These are phyloP conservation scores for Salarias fasciatus DNA, from an alignment of 2,797 vertebrate species.

Conservation along the genomic window DNA sequence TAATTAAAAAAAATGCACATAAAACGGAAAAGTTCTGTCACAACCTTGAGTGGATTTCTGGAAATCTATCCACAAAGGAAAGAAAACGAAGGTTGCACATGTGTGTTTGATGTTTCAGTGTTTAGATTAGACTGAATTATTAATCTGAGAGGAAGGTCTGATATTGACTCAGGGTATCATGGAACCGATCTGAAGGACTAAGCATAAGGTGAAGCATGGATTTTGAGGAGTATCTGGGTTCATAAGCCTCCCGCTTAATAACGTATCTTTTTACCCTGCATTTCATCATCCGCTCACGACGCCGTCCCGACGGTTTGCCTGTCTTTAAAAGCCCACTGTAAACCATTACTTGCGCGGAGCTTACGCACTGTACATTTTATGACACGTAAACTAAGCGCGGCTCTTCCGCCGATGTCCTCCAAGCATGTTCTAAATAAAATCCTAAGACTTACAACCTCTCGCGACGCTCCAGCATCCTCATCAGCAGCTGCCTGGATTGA, in stretches of 20 bases:
- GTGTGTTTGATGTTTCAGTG: not conserved
- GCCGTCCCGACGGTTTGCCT: not conserved
- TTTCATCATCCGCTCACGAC: constrained; percentile 14
- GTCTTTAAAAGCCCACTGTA: constrained; percentile 10
- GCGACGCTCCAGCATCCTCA: constrained; percentile 38
- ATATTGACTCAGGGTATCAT: not conserved
- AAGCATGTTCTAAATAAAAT: constrained; percentile 52
- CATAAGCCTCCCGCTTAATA: constrained; percentile 1
- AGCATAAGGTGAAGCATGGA: not conserved
- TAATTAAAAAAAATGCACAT: not conserved
- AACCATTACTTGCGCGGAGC: constrained; percentile 11
- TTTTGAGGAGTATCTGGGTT: constrained; percentile 8
- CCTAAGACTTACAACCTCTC: constrained; percentile 45
- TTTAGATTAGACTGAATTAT: not conserved
- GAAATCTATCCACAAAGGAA: not conserved
- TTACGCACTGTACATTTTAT: constrained; percentile 34
- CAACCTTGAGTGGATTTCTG: not conserved
- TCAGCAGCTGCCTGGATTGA: constrained; percentile 53
- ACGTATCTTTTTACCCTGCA: constrained; percentile 1
- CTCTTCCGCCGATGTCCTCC: constrained; percentile 27
- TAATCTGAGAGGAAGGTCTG: not conserved
- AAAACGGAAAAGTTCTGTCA: not conserved
- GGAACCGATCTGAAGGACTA: not conserved
- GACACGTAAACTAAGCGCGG: constrained; percentile 42
- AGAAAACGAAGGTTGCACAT: not conserved